Conservation (phyloP, 2,113 vertebrate species). For the Dromiciops gliroides region DNA sequence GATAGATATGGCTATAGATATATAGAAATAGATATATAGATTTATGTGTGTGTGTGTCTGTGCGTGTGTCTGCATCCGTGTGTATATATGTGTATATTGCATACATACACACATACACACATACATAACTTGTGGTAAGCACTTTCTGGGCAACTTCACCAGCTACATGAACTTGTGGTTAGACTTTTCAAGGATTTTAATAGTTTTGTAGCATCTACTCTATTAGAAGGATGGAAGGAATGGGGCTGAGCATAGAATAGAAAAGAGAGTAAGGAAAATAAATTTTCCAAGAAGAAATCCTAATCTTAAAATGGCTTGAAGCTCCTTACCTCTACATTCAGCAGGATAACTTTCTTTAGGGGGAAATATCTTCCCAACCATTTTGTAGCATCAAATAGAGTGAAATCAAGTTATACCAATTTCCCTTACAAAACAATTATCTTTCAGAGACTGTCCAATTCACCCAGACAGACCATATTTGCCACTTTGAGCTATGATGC, state of each 20-base stretch:
- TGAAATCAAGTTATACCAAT: background rate
- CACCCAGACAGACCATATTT: background rate
- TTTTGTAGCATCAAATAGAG: background rate
- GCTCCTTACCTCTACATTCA: background rate
- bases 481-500: constrained; percentile 29
- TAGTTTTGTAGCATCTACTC: background rate
- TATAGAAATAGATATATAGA: too few relatives aligned
- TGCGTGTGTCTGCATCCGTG: background rate
- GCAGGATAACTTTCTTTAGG: background rate
- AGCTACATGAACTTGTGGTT: background rate
- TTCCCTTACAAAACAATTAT: background rate
- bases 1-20: too few relatives aligned
- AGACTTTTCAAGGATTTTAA: background rate
- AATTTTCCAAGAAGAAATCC: background rate
- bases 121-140: background rate
- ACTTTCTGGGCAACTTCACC: background rate
- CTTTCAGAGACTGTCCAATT: constrained; percentile 8
- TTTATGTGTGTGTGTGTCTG: background rate
- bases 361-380: background rate
- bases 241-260: background rate
- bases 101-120: background rate
- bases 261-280: background rate
- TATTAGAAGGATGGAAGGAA: background rate
- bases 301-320: background rate
- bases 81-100: background rate